Percentiles rank a stretch among this genome's conserved stretches.
phyloP scores from a whole-genome alignment of 2,113 vertebrate genomes.

The Parotia lawesii region DNA sequence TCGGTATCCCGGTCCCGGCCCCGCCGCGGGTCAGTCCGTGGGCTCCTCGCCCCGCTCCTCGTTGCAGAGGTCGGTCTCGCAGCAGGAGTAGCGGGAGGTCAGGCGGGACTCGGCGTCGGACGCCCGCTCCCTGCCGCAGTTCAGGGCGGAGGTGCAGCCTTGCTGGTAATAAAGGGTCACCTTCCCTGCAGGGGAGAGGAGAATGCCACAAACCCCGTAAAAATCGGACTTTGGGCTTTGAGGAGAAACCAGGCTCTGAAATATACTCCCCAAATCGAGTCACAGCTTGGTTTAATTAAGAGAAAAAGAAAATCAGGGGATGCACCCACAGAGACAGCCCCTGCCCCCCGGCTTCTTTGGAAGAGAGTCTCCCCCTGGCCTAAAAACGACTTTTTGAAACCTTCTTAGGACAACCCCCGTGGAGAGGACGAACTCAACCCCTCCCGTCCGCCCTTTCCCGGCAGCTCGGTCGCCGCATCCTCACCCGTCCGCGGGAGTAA shows the following conservation, averaged over 20 bases:
- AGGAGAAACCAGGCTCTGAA: not conserved
- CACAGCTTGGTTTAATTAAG: not conserved
- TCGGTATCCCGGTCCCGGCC: fast-evolving
- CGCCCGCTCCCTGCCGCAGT: not conserved
- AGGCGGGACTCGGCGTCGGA: not conserved
- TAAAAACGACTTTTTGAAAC: not conserved
- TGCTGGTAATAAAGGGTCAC: slow-evolving; percentile 20
- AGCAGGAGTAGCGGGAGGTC: not conserved
- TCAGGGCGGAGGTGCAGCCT: not conserved
- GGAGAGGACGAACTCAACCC: fast-evolving
- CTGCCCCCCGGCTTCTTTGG: fast-evolving
- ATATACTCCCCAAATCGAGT: fast-evolving
- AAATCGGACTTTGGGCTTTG: not conserved
- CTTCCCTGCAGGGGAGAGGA: not conserved
- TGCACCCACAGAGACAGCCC: fast-evolving
- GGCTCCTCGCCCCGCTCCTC: not conserved
- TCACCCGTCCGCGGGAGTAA: fast-evolving
- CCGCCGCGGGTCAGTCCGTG: fast-evolving
- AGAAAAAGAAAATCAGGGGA: fast-evolving
- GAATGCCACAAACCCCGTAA: fast-evolving
- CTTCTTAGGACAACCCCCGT: fast-evolving
- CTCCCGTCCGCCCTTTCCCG: fast-evolving
- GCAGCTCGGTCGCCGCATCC: fast-evolving
- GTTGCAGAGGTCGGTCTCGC: slow-evolving; percentile 29
- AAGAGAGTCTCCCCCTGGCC: not conserved